Evolutionary conservation across 2,113 vertebrate genomes (phyloP).

Genomic region (Platysteira castanea): DNA sequence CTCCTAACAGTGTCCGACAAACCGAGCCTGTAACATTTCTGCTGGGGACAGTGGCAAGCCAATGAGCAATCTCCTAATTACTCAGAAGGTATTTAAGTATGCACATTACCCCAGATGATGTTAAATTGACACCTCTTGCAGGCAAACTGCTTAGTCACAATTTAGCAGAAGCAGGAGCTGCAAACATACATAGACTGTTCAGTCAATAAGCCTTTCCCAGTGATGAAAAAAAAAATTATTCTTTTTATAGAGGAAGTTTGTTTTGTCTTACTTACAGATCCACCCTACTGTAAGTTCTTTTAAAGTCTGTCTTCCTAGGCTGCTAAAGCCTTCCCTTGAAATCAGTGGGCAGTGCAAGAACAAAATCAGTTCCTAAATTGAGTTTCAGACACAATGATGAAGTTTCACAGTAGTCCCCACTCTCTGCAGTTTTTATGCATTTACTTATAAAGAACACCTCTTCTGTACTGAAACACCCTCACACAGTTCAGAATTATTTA

Average conservation of each 20-base stretch:
- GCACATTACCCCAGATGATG: background rate
- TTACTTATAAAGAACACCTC: background rate
- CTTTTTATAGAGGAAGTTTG: background rate
- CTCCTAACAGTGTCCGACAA: background rate
- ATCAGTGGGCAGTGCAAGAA: background rate
- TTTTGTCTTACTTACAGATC: background rate
- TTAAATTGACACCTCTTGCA: background rate
- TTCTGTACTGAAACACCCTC: background rate
- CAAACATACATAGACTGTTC: background rate
- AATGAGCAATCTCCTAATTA: background rate
- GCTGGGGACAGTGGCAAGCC: background rate
- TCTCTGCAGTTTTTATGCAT: background rate
- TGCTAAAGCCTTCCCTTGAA: background rate
- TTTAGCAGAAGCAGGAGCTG: background rate
- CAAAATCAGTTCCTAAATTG: background rate
- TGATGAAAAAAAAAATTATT: background rate
- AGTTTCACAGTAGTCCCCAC: background rate
- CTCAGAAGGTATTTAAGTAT: background rate
- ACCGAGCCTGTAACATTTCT: background rate
- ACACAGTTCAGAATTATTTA: background rate
- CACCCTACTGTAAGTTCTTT: background rate
- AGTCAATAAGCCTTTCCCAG: background rate
- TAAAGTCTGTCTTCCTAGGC: background rate
- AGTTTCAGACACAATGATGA: background rate
- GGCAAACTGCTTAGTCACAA: background rate